These are phyloP conservation scores for Pelecanoides urinatrix DNA, from an alignment of 2,113 vertebrate genomes.

Conservation along the genomic window DNA sequence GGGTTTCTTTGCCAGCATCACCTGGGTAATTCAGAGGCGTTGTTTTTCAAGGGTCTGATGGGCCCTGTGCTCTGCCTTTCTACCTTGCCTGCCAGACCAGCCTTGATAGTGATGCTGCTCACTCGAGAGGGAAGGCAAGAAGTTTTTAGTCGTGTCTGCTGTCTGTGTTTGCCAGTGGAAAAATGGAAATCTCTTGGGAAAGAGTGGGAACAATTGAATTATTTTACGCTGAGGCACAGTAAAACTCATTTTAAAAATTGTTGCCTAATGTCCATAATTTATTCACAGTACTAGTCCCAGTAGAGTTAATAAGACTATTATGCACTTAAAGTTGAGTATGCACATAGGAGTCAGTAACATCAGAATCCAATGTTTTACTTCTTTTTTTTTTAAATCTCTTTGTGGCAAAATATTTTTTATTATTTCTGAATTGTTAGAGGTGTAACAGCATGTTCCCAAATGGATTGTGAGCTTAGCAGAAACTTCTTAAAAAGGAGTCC, in stretches of 20 bases:
- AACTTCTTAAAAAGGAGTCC: not conserved
- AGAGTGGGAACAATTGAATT: not conserved
- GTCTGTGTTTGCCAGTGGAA: not conserved
- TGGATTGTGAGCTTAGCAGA: not conserved
- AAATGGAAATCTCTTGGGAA: not conserved
- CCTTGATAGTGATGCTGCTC: not conserved
- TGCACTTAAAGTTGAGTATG: not conserved
- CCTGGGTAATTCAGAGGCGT: not conserved
- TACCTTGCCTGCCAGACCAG: not conserved
- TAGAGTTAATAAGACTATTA: not conserved
- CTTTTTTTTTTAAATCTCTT: not conserved
- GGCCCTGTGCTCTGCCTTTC: not conserved
- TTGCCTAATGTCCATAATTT: conserved; percentile 4
- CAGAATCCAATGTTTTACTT: not conserved
- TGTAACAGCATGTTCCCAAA: not conserved
- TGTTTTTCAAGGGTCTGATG: not conserved
- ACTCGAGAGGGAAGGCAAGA: not conserved
- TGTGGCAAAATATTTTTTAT: not conserved
- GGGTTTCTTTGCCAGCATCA: not conserved
- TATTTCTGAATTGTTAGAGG: not conserved
- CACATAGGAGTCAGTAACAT: not conserved
- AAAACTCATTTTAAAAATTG: not conserved
- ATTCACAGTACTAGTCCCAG: not conserved
- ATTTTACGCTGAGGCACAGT: conserved; percentile 29
- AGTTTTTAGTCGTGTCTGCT: not conserved